A percentile compares a stretch with the other conserved stretches of the same genome.
These are phyloP conservation scores for Orgyia antiqua DNA, from an alignment of 2,888 invertebrate species.

Conservation along the genomic window DNA sequence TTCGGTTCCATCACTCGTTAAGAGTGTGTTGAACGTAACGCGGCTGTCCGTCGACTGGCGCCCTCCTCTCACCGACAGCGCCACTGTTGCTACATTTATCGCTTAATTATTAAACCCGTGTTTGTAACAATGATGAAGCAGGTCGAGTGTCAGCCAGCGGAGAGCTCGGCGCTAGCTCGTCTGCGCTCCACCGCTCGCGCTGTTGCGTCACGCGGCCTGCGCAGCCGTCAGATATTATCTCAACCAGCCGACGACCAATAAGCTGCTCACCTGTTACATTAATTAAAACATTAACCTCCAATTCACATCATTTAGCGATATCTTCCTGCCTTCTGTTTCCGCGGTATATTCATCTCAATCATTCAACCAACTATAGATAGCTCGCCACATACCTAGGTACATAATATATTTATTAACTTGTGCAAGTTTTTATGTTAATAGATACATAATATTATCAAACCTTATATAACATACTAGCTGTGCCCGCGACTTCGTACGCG, in stretches of 20 bases:
- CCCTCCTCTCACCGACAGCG: slow-evolving; percentile 69
- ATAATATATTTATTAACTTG: slow-evolving; percentile 3
- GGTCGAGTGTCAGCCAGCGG: slow-evolving; percentile 49
- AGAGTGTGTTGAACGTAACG: slow-evolving; percentile 64
- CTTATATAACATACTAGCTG: too few relatives aligned
- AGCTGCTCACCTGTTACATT: slow-evolving; percentile 52
- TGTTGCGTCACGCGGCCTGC: slow-evolving; percentile 57
- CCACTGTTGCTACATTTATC: slow-evolving; percentile 71
- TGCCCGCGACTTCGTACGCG: too few relatives aligned
- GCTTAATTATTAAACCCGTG: slow-evolving; percentile 76
- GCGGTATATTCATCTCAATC: slow-evolving; percentile 33
- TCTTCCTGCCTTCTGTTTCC: slow-evolving; percentile 58
- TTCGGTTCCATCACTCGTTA: slow-evolving; percentile 65
- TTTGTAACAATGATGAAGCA: slow-evolving; percentile 71
- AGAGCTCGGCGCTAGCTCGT: slow-evolving; percentile 65
- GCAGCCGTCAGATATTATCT: slow-evolving; percentile 67
- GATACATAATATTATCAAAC: too few relatives aligned
- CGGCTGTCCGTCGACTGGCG: slow-evolving; percentile 73
- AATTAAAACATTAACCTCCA: slow-evolving; percentile 63
- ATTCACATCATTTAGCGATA: slow-evolving; percentile 47
- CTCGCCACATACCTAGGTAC: slow-evolving; percentile 7
- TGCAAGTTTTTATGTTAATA: slow-evolving; percentile 3
- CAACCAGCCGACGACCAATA: slow-evolving; percentile 42
- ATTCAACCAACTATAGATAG: too few relatives aligned
- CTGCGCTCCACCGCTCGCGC: slow-evolving; percentile 35